Percentiles rank a stretch among this genome's conserved stretches.
phyloP scores from a whole-genome alignment of 2,888 invertebrate species.

The Teleiodes luculella region DNA sequence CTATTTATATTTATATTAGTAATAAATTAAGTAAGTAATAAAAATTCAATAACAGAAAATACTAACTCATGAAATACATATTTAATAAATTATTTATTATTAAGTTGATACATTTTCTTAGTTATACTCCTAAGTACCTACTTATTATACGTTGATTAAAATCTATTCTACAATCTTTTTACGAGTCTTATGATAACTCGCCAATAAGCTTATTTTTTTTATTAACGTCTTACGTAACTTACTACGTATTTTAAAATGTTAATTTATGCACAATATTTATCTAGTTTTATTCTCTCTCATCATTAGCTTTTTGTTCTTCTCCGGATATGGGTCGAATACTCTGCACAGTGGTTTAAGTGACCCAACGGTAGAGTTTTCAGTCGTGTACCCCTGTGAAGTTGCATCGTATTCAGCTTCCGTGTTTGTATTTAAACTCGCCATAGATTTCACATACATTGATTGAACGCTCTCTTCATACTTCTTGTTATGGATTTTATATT shows the following conservation, averaged over 20 bases:
- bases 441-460: conserved; percentile 37
- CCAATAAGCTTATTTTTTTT: too few species aligned
- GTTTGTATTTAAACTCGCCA: conserved; percentile 43
- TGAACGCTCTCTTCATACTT: conserved; percentile 44
- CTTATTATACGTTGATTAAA: too few species aligned
- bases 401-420: conserved; percentile 36
- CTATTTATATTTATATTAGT: too few species aligned
- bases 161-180: too few species aligned
- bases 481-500: conserved; percentile 42
- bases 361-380: conserved; percentile 50
- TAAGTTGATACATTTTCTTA: too few species aligned
- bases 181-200: too few species aligned
- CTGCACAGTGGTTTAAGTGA: conserved; percentile 52
- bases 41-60: too few species aligned
- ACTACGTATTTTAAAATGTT: not conserved
- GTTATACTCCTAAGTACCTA: too few species aligned
- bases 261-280: not conserved
- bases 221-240: too few species aligned
- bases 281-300: conserved; percentile 2
- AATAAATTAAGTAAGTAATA: too few species aligned
- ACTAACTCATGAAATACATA: too few species aligned
- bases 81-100: too few species aligned
- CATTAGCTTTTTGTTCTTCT: conserved; percentile 49
- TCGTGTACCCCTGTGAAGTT: conserved; percentile 34
- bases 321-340: conserved; percentile 45